Percentiles rank a stretch among this genome's conserved stretches.
Conservation (phyloP, 2,888 invertebrate genomes). For the Synergus umbraculus region DNA sequence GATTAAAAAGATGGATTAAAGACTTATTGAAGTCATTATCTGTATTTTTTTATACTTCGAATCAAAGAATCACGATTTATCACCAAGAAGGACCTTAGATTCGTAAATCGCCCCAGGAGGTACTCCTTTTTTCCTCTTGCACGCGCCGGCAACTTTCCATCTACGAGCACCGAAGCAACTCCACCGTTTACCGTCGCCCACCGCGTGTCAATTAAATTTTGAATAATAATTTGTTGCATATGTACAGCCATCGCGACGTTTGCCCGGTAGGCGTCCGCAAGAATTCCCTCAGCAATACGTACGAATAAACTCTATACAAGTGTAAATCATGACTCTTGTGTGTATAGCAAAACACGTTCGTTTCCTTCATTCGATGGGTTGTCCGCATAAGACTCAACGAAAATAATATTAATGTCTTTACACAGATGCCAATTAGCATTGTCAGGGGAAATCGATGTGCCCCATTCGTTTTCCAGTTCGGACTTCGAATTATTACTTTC, state of each 20-base stretch:
- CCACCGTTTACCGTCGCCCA: constrained; percentile 55
- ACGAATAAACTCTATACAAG: not conserved
- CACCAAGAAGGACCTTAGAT: constrained; percentile 10
- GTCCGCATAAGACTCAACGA: constrained; percentile 30
- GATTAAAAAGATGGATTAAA: not conserved
- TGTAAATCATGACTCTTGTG: not conserved
- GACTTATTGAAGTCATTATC: constrained; percentile 17
- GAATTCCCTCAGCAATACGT: not conserved
- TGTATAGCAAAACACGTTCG: constrained; percentile 10
- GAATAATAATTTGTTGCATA: constrained; percentile 60
- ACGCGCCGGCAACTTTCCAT: constrained; percentile 47
- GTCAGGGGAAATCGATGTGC: constrained; percentile 39
- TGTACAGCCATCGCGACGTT: constrained; percentile 44
- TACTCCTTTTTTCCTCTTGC: constrained; percentile 29
- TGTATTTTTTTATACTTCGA: constrained; percentile 13
- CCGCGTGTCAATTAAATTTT: constrained; percentile 64
- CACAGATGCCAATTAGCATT: constrained; percentile 55
- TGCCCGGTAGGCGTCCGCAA: constrained; percentile 47
- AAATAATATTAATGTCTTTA: constrained; percentile 57
- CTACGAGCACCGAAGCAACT: constrained; percentile 43
- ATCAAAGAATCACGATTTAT: constrained; percentile 38
- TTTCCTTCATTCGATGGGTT: constrained; percentile 23
- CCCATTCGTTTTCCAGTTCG: constrained; percentile 22
- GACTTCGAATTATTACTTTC: not conserved
- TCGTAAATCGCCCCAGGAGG: constrained; percentile 44